Base-by-base conservation (phyloP, 1,140 invertebrate genomes). In the Lerema accius region DNA sequence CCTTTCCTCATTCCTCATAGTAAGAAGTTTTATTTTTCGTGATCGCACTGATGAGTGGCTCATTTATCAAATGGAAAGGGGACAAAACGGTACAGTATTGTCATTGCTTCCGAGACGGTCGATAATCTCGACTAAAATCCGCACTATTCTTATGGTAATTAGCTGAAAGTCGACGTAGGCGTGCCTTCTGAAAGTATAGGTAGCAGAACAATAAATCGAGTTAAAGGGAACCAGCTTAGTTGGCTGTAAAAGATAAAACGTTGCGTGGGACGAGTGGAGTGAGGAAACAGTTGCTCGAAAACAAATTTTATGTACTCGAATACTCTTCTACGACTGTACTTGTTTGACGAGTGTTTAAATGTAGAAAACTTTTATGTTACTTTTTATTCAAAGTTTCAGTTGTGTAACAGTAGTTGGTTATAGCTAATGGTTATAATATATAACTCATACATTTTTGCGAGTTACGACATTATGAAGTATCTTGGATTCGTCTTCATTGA, bases 201-300 rank as follows among this genome's bases (percentile, higher is more conserved):
- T 86, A 85, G 83, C 82, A 74, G 74, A 73, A 82, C 77, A 80
- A 86, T 84, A 86, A 86, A 85, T 86, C 63, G 69, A 74, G 65
- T 75, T 78, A 81, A 80, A 84, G 75, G 67, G 73, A 76, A 82
- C 80, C 73, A 80, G 81, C 75, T 78, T 69, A 70, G 71, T 71
- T 69, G 67, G 67, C 72, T 84, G 81, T 78, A 79, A 75, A 75
- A 84, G 82, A 86, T 86, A 86, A 83, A 86, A 75, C 58, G 67
- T 64, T 80, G 85, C 84, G 86, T 88, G 85, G 85, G 84, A 63
- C 64, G 61, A 67, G 64, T 64, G 66, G 60, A 73, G 69, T n/a
- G n/a, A n/a, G n/a, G n/a, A n/a, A 74, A 69, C 82, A 70, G 80
- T 84, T 85, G 82, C 79, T 82, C 82, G 72, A 79, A 71, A 77